A percentile compares a stretch with the other conserved stretches of the same genome.
phyloP scores from a whole-genome alignment of 64 coral and sea anemone species.

The Pocillopora damicornis region DNA sequence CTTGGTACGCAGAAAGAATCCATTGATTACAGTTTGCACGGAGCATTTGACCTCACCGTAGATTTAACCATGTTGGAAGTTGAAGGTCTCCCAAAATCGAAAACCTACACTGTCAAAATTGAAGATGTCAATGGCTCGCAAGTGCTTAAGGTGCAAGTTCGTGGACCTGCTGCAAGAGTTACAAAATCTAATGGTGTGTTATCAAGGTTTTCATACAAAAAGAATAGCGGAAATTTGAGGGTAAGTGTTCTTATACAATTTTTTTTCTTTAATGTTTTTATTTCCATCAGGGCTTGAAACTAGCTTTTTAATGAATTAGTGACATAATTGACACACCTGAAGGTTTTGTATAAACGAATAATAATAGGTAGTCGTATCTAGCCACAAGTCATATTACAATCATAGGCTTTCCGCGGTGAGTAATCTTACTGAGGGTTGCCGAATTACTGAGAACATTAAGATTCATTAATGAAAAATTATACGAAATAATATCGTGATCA shows the following conservation, averaged over 20 bases:
- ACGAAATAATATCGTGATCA: too few species aligned
- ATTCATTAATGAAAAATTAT: too few species aligned
- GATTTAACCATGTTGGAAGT: not conserved
- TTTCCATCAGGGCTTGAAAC: too few species aligned
- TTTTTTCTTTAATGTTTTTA: too few species aligned
- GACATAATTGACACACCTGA: too few species aligned
- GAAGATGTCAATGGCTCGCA: not conserved
- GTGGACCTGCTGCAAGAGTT: not conserved
- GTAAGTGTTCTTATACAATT: not conserved
- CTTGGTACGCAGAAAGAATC: not conserved
- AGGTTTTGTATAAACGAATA: too few species aligned
- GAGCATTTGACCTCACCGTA: not conserved
- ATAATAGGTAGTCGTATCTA: too few species aligned
- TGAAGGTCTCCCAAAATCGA: conserved; percentile 12
- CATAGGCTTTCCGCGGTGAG: too few species aligned
- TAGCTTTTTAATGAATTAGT: too few species aligned
- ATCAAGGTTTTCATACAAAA: not conserved
- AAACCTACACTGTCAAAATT: conserved; percentile 10
- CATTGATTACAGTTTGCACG: not conserved
- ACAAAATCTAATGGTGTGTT: not conserved
- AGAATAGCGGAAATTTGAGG: not conserved
- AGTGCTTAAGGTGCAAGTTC: not conserved
- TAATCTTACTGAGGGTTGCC: not conserved
- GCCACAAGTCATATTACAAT: too few species aligned
- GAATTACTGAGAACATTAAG: too few species aligned